Conservation (phyloP, 2,888 invertebrate species). For the Rhingia rostrata region DNA sequence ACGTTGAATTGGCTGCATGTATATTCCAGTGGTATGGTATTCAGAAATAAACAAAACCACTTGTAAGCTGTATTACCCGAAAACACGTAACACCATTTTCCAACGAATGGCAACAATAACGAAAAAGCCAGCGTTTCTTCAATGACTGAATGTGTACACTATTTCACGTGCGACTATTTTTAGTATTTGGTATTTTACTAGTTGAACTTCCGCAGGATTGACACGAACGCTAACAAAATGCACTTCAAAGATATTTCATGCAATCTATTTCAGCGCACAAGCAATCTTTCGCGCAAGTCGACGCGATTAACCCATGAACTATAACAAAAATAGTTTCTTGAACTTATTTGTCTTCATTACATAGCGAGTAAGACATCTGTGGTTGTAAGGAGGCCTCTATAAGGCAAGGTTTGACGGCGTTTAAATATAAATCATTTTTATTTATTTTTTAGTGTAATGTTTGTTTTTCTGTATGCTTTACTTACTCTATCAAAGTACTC, state of each 20-base stretch:
- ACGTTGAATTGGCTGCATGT: too few species aligned
- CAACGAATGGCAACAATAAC: not conserved
- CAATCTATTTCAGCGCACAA: not conserved
- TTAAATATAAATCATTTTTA: too few species aligned
- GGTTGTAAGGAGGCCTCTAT: too few species aligned
- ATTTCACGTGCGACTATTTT: conserved; percentile 17
- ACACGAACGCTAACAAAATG: conserved; percentile 6
- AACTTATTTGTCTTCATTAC: not conserved
- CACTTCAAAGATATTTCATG: conserved; percentile 2
- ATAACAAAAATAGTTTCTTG: conserved; percentile 3
- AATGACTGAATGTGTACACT: not conserved
- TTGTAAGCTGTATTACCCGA: too few species aligned
- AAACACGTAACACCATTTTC: too few species aligned
- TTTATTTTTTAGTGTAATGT: too few species aligned
- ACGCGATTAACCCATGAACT: conserved; percentile 30
- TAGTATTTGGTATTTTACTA: not conserved
- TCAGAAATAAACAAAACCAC: too few species aligned
- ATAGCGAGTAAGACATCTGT: too few species aligned
- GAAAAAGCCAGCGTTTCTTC: not conserved
- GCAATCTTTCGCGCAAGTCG: not conserved
- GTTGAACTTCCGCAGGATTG: conserved; percentile 27
- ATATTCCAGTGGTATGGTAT: too few species aligned
- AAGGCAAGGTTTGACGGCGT: too few species aligned
- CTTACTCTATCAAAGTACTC: too few species aligned
- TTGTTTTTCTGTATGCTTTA: too few species aligned